These are phyloP conservation scores for Sipha maydis DNA, from an alignment of 2,888 invertebrate genomes.

Conservation along the genomic window DNA sequence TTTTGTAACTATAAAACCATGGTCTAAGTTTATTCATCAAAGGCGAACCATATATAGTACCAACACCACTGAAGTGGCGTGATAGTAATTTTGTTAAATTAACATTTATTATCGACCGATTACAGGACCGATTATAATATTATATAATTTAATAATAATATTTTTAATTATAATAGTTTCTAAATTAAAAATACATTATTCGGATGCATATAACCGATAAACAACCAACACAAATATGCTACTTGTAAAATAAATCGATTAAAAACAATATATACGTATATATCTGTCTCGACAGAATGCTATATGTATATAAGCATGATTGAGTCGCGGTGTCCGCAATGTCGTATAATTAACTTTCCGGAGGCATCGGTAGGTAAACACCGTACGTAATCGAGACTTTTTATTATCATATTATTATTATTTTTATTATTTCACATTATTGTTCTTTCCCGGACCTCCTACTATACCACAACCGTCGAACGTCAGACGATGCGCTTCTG, in stretches of 20 bases:
- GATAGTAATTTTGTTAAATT: too few species aligned
- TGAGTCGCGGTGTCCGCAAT: neutral
- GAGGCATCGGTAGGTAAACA: conserved; percentile 34
- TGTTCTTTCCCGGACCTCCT: conserved; percentile 10
- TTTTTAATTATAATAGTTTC: neutral
- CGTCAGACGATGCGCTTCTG: conserved; percentile 52
- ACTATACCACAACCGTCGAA: neutral
- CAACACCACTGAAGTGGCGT: too few species aligned
- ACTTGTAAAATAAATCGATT: neutral
- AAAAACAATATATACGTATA: neutral
- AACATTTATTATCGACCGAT: too few species aligned
- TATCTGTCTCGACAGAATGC: too few species aligned
- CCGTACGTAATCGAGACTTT: conserved; percentile 27
- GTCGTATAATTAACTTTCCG: conserved; percentile 46
- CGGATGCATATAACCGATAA: neutral
- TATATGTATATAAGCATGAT: neutral
- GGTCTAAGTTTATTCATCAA: too few species aligned
- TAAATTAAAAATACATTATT: conserved; percentile 25
- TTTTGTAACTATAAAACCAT: too few species aligned
- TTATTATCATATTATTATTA: conserved; percentile 32
- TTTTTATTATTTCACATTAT: conserved; percentile 2
- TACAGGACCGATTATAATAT: too few species aligned
- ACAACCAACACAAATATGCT: too few species aligned
- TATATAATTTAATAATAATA: too few species aligned
- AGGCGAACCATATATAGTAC: too few species aligned